Evolutionary conservation across 2,797 vertebrate genomes (phyloP), one percentile per base, ranked within the genome.

Genomic region (Botia almorhae): DNA sequence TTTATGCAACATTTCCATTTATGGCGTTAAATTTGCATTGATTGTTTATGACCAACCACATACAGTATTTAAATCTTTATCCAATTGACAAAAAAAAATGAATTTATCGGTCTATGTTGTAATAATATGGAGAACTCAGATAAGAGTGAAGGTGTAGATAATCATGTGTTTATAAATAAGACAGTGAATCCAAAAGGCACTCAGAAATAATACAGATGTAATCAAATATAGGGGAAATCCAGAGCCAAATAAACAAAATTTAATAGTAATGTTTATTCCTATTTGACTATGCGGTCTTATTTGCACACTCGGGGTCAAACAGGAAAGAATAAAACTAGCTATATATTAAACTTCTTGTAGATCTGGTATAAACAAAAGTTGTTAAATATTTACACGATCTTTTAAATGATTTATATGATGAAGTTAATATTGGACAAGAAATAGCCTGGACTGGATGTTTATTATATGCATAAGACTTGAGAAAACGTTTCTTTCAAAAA

Each of bases 131-230:
- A 43, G 7, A 46, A 46, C 43, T 46, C 7, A 43, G 39, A 43
- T 43, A 43, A 43, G 6, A 7, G 36, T 17, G 4, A 56, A 17
- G 63, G 63, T n/a, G n/a, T 23, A 36, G n/a, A 67, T 67, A 29
- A 46, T 61, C 6, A 63, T 29, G 10, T 58, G 65, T 69, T 69
- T 69, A 21, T 69, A 29, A 69, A 60, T 43, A 69, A 69, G 21
- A 11, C 8, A 19, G 55, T 6, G 8, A 65, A 7, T 2, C 16
- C 17, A 43, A 67, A 17, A 67, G n/a, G 7, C 0, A 8, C 14
- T 8, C 6, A 36, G 26, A 64, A 16, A 1, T 1, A 36, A 64
- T 17, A 17, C 61, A 33, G 29, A 36, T 1, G 29, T 17, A 64
- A 36, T 10, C 14, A 14, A 64, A 46, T 23, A 26, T 17, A 4